A percentile compares a stretch with the other conserved stretches of the same genome.
Evolutionary conservation across 2,113 vertebrate species (phyloP).

Genomic region (Nansenia antarctica): DNA sequence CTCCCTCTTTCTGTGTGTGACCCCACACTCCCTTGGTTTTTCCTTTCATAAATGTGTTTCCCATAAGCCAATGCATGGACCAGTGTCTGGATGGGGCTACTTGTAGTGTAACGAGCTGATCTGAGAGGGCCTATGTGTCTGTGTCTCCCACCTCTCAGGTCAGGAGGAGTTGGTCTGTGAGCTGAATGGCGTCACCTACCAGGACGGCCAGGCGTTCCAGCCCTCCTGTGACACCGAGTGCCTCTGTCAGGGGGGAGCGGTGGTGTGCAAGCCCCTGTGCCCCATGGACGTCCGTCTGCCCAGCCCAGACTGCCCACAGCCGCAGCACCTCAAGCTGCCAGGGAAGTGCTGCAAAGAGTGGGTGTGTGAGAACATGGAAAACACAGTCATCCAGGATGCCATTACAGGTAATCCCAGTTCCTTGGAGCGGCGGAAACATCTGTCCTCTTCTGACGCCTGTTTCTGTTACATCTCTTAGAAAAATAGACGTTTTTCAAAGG

Average conservation of each 20-base stretch:
- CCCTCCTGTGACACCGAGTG: conserved; percentile 85
- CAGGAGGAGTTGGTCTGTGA: conserved; percentile 81
- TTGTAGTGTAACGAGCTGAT: too few species aligned
- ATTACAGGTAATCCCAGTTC: conserved; percentile 70
- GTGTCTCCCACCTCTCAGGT: conserved; percentile 71
- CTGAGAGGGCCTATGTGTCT: conserved; percentile 13
- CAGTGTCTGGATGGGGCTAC: neutral
- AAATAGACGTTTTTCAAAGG: neutral
- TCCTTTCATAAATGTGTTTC: conserved; percentile 32
- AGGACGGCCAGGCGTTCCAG: conserved; percentile 87
- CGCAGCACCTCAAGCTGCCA: conserved; percentile 74
- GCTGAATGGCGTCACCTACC: conserved; percentile 82
- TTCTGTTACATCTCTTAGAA: neutral
- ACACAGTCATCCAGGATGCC: conserved; percentile 69
- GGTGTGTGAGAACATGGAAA: conserved; percentile 83
- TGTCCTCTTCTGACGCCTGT: neutral
- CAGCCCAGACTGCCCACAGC: conserved; percentile 84
- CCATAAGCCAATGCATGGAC: neutral
- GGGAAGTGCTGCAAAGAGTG: conserved; percentile 93
- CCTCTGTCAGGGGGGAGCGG: conserved; percentile 82
- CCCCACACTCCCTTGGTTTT: too few species aligned
- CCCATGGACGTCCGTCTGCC: conserved; percentile 78
- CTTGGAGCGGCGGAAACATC: neutral
- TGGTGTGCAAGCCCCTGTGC: conserved; percentile 84
- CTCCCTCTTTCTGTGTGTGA: neutral